Evolutionary conservation across 2,888 invertebrate species (phyloP), one percentile per base, ranked within the genome.

Genomic region (Hipparchia semele): DNA sequence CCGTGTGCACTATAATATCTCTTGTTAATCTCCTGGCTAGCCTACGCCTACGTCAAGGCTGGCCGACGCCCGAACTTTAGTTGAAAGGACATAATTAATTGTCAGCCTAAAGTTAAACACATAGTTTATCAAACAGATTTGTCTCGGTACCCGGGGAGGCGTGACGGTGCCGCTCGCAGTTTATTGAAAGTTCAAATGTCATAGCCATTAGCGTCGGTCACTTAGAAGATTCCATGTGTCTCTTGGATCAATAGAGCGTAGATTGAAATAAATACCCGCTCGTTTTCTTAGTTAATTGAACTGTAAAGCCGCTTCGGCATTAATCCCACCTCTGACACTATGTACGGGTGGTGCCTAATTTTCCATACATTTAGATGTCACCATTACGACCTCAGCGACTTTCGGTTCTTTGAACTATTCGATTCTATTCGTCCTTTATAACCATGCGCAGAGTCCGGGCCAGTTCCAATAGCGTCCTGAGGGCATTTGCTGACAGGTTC

Each of bases 161-260:
- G 51, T 51, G 60, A 23, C 68, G 39, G 60, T 13, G 51, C 68
- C 51, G 10, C 7, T 59, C 39, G 39, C 5, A 39, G 39, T 33
- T 8, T 49, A 51, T 51, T 51, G 23, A 60, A 49, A 69, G 53
- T 66, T 67, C 67, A 73, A 70, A 73, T 70, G 73, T 70, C 70
- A 73, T 39, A 73, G 54, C 67, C 23, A 53, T 70, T 67, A 69
- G n/a, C 51, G 51, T 51, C 23, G 51, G 65, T 51, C 65, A 23
- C 51, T n/a, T 49, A 45, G 68, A 67, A 67, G 60, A 60, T 60
- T 60, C 39, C 33, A 10, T 39, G 60, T 8, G 39, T 39, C 60
- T 8, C 2, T 9, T 23, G 59, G 54, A 56, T 6, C 12, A 56
- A n/a, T 12, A 13, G 13, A 51, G 10, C n/a, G 54, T 13, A 56